These are phyloP conservation scores for Alouatta palliata DNA, from an alignment of 2,113 vertebrate genomes.

Conservation along the genomic window DNA sequence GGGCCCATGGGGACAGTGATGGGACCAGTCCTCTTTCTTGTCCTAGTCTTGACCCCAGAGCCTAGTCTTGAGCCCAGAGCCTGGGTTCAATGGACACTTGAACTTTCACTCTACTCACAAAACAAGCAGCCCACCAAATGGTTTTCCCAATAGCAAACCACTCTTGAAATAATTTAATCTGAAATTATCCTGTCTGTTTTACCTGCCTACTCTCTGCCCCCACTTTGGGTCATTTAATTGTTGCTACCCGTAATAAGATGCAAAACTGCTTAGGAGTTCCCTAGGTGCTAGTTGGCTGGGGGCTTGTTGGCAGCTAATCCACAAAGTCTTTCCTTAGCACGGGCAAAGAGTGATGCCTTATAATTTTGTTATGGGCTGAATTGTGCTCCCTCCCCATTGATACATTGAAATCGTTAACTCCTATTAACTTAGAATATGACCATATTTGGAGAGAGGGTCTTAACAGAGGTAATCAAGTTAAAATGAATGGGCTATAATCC, in stretches of 20 bases:
- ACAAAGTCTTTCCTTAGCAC: slow-evolving; percentile 60
- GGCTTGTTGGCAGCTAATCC: slow-evolving; percentile 61
- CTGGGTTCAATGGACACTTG: not conserved
- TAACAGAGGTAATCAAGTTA: not conserved
- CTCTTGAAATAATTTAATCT: not conserved
- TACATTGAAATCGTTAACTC: not conserved
- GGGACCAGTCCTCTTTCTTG: not conserved
- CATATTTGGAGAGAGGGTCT: not conserved
- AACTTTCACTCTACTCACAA: not conserved
- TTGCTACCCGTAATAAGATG: accelerated
- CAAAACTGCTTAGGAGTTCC: not conserved
- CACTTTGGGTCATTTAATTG: not conserved
- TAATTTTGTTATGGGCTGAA: not conserved
- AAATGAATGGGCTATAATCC: not conserved
- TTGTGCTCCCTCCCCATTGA: not conserved
- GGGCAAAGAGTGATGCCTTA: not conserved
- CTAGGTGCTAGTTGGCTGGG: not conserved
- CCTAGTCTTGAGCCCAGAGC: not conserved
- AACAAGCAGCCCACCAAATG: not conserved
- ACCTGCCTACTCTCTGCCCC: not conserved
- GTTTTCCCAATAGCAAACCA: not conserved
- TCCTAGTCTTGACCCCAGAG: not conserved
- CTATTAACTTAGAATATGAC: not conserved
- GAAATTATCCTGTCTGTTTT: not conserved
- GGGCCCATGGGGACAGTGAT: not conserved